Evolutionary conservation across 2,113 vertebrate species (phyloP).

Genomic region (Aspiorhynchus laticeps): DNA sequence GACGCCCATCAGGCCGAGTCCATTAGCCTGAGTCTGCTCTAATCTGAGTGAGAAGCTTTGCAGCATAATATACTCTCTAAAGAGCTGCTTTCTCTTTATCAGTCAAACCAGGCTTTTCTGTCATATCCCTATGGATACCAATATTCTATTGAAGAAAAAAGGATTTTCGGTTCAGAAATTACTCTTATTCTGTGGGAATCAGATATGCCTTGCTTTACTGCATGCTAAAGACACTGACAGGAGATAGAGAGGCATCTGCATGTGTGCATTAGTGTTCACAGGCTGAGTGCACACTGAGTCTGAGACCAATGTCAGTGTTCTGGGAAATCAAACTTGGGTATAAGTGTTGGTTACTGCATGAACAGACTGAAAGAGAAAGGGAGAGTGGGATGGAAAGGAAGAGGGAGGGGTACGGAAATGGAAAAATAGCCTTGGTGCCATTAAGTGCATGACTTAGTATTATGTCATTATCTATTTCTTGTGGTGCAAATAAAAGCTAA

Average conservation of each 20-base stretch:
- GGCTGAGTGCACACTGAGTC: conserved; percentile 46
- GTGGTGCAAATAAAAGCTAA: not conserved
- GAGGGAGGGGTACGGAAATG: conserved; percentile 28
- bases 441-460: not conserved
- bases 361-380: not conserved
- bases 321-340: conserved; percentile 1
- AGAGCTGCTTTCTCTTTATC: conserved; percentile 38
- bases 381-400: not conserved
- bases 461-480: conserved; percentile 10
- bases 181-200: conserved; percentile 11
- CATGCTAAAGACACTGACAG: not conserved
- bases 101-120: conserved; percentile 22
- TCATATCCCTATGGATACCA: conserved; percentile 11
- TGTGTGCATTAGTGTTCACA: not conserved
- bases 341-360: conserved; percentile 12
- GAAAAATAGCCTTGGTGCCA: not conserved
- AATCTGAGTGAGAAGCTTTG: conserved; percentile 34
- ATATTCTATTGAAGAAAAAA: not conserved
- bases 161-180: not conserved
- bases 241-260: conserved; percentile 23
- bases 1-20: conserved; percentile 7
- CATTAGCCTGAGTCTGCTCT: conserved; percentile 26
- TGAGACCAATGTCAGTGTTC: not conserved
- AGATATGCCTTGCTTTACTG: not conserved
- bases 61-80: conserved; percentile 23